Evolutionary conservation across 35 echinoderm and acorn worm species (phyloP).

Genomic region (Diadema setosum): DNA sequence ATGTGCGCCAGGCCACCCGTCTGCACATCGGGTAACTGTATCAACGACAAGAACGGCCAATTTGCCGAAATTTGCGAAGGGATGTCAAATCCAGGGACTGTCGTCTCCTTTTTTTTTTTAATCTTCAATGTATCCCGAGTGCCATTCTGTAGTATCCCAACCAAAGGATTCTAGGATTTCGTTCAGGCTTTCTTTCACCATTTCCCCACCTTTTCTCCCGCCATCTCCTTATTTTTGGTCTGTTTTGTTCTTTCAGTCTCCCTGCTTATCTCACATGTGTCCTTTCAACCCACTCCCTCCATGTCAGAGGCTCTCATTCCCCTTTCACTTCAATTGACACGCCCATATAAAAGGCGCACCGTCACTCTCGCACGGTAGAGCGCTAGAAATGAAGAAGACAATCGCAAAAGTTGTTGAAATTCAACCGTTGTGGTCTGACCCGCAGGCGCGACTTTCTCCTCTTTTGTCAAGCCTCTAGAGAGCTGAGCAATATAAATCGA

Average conservation of each 20-base stretch:
- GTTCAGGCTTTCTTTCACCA: too few species aligned
- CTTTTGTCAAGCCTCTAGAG: background rate
- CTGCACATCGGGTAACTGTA: background rate
- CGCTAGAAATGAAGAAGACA: too few species aligned
- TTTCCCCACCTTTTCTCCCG: background rate
- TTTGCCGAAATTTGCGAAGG: background rate
- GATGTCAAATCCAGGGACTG: too few species aligned
- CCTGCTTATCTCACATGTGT: background rate
- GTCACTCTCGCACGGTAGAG: too few species aligned
- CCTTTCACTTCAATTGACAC: background rate
- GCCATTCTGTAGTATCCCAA: too few species aligned
- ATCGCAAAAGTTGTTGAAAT: conserved; percentile 30
- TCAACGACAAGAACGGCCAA: background rate
- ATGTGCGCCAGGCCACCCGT: background rate
- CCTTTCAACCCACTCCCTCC: background rate
- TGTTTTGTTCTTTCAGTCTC: too few species aligned
- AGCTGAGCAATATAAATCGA: background rate
- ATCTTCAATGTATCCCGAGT: too few species aligned
- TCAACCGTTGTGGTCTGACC: conserved; percentile 9
- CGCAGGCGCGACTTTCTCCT: conserved; percentile 20
- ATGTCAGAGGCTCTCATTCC: background rate
- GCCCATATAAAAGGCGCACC: background rate
- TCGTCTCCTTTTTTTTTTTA: too few species aligned
- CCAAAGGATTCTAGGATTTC: too few species aligned
- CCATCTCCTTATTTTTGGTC: too few species aligned